These are phyloP conservation scores for Criorhina ranunculi DNA, from an alignment of 2,888 invertebrate species.

Conservation along the genomic window DNA sequence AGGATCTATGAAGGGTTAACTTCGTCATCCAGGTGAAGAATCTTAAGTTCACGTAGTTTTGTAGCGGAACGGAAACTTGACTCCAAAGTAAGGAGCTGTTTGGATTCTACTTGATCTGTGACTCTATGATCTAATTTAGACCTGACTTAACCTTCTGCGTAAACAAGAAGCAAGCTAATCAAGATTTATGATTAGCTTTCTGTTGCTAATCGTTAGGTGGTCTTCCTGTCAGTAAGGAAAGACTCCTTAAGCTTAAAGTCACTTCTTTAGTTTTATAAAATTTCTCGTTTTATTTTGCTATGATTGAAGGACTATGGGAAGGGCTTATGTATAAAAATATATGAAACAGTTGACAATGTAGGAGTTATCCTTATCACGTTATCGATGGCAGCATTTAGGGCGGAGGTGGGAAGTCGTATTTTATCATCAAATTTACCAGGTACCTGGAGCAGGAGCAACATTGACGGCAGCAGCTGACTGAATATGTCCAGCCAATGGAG, in stretches of 20 bases:
- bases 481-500: conserved; percentile 83
- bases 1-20: too few relatives aligned
- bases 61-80: too few relatives aligned
- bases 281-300: conserved; percentile 45
- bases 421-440: conserved; percentile 71
- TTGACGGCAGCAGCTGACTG: conserved; percentile 83
- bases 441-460: conserved; percentile 83
- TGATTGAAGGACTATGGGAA: conserved; percentile 12
- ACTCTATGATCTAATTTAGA: too few relatives aligned
- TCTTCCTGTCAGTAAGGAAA: too few relatives aligned
- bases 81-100: too few relatives aligned
- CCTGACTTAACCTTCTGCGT: too few relatives aligned
- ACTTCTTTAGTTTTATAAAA: conserved; percentile 22
- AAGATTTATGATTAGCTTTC: too few relatives aligned
- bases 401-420: conserved; percentile 8
- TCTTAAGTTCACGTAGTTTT: too few relatives aligned
- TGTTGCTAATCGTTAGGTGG: too few relatives aligned
- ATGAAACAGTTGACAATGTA: conserved; percentile 23
- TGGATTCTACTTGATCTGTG: too few relatives aligned
- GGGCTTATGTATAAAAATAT: conserved; percentile 30
- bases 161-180: too few relatives aligned
- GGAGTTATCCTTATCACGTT: conserved; percentile 34
- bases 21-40: too few relatives aligned
- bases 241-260: background rate
- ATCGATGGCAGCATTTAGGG: conserved; percentile 35